phyloP scores from a whole-genome alignment of 2,113 vertebrate species.

The Callipepla californica region DNA sequence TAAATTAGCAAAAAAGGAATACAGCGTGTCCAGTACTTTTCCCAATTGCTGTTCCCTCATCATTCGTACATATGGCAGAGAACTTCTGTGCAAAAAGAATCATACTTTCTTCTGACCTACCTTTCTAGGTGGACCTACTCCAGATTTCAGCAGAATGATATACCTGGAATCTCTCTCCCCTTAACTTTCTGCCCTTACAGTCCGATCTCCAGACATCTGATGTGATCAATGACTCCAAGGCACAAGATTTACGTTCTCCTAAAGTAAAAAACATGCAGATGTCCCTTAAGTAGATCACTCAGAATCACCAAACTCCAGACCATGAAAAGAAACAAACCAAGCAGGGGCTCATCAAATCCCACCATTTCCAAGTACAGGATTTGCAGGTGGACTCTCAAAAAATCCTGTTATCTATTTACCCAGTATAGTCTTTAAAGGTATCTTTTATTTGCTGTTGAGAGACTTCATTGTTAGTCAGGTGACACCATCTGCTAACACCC shows the following conservation, averaged over 20 bases:
- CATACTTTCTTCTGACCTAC: background rate
- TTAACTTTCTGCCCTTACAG: background rate
- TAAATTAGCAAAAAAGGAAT: background rate
- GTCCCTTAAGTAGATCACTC: background rate
- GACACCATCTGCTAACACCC: background rate
- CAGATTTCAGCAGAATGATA: background rate
- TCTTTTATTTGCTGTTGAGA: background rate
- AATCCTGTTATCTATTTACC: background rate
- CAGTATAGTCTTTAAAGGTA: background rate
- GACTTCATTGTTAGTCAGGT: background rate
- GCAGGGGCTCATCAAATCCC: background rate
- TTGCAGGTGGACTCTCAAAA: background rate
- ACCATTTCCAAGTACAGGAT: background rate
- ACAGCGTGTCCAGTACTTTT: background rate
- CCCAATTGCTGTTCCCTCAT: background rate
- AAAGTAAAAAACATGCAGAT: background rate
- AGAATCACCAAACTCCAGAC: background rate
- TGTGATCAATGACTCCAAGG: background rate
- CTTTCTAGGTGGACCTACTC: background rate
- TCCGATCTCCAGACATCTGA: background rate
- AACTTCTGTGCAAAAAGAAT: background rate
- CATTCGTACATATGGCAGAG: rapidly evolving
- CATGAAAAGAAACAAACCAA: background rate
- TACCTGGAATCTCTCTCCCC: background rate
- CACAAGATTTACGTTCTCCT: background rate